Conservation (phyloP, 2,797 vertebrate species). For the Myotis myotis region DNA sequence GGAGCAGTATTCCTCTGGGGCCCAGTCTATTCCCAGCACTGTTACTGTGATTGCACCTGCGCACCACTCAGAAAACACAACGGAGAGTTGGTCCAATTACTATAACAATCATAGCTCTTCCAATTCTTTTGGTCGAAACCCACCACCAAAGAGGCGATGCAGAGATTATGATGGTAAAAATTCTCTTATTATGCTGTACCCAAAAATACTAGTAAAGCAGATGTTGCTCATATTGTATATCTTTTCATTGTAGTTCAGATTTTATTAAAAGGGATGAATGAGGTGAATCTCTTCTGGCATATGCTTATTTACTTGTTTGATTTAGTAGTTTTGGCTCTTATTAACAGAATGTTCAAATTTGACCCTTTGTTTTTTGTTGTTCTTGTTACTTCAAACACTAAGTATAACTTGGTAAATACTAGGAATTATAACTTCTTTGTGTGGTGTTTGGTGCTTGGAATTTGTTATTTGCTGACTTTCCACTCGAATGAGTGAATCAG, state of each 20-base stretch:
- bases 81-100: slow-evolving; percentile 97
- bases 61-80: slow-evolving; percentile 96
- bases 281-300: neutral
- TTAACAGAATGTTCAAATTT: neutral
- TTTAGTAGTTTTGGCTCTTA: slow-evolving; percentile 8
- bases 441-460: neutral
- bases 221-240: neutral
- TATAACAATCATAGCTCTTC: slow-evolving; percentile 90
- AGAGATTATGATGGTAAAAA: slow-evolving; percentile 96
- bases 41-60: slow-evolving; percentile 91
- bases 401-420: neutral
- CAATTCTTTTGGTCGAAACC: slow-evolving; percentile 90
- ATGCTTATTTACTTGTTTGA: slow-evolving; percentile 45
- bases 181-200: neutral
- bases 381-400: neutral
- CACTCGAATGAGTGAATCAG: neutral
- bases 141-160: slow-evolving; percentile 94
- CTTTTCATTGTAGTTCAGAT: neutral
- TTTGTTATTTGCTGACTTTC: slow-evolving; percentile 31
- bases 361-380: neutral
- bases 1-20: slow-evolving; percentile 88
- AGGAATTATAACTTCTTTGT: neutral
- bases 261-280: slow-evolving; percentile 2
- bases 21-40: slow-evolving; percentile 89
- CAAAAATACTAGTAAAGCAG: slow-evolving; percentile 6